Conservation (phyloP, 2,113 vertebrate species). For the Tretioscincus oriximinensis region DNA sequence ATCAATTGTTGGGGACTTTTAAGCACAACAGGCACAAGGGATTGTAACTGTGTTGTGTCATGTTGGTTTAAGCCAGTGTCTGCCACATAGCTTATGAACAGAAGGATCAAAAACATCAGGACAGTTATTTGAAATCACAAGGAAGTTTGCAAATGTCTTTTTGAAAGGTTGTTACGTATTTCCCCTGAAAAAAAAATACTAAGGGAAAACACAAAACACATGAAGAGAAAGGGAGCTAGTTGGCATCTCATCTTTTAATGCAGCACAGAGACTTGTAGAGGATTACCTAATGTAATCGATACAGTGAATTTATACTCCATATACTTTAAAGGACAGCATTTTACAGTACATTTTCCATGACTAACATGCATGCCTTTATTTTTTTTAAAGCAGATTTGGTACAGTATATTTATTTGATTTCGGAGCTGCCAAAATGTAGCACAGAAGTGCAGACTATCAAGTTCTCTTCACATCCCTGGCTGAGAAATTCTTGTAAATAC, state of each 20-base stretch:
- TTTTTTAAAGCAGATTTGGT: slow-evolving; percentile 12
- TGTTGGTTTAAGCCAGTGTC: background rate
- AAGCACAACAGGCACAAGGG: background rate
- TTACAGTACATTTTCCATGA: background rate
- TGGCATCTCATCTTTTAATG: slow-evolving; percentile 4
- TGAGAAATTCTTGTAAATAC: background rate
- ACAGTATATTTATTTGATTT: background rate
- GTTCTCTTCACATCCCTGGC: background rate
- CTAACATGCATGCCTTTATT: slow-evolving; percentile 12
- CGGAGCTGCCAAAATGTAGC: background rate
- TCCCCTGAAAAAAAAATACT: background rate
- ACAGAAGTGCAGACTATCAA: background rate
- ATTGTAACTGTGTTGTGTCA: background rate
- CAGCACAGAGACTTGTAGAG: slow-evolving; percentile 17
- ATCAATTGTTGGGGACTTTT: background rate
- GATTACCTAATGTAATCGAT: slow-evolving; percentile 7
- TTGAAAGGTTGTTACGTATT: background rate
- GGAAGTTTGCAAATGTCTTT: background rate
- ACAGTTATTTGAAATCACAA: background rate
- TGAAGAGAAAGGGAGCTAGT: background rate
- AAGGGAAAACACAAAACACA: background rate
- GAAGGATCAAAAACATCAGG: background rate
- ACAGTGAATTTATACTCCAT: slow-evolving; percentile 3
- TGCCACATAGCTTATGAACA: background rate
- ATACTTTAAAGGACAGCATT: background rate